These are phyloP conservation scores for Aegithalos caudatus DNA, from an alignment of 2,113 vertebrate species.

Conservation along the genomic window DNA sequence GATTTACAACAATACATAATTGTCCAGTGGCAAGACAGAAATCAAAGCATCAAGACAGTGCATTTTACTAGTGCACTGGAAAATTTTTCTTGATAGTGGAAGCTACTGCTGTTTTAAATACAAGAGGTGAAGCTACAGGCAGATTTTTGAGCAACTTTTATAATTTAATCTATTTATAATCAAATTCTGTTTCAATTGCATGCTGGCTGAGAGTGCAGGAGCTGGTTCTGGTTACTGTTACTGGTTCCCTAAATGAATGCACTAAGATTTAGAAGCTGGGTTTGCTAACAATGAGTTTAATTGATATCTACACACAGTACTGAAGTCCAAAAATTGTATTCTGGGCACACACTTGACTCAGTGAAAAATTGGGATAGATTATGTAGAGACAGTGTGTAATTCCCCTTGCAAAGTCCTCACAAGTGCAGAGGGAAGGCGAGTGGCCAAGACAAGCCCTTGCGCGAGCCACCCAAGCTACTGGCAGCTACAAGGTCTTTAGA, in stretches of 20 bases:
- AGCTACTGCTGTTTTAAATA: neutral
- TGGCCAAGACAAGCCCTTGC: neutral
- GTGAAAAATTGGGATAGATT: constrained; percentile 41
- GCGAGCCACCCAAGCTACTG: neutral
- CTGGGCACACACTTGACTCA: constrained; percentile 17
- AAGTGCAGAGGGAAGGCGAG: neutral
- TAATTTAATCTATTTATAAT: constrained; percentile 36
- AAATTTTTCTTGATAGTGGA: neutral
- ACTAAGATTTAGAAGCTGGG: neutral
- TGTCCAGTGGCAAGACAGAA: neutral
- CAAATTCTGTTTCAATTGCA: neutral
- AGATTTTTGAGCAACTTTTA: neutral
- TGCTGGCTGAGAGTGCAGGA: neutral
- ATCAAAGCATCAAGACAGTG: neutral
- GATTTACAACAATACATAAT: neutral
- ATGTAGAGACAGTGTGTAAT: constrained; percentile 17
- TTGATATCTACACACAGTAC: neutral
- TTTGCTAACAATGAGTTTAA: constrained; percentile 15
- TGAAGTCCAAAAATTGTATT: constrained; percentile 44
- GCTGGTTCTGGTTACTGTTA: constrained; percentile 7
- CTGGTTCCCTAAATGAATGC: constrained; percentile 16
- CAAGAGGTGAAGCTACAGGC: neutral
- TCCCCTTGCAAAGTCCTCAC: constrained; percentile 29
- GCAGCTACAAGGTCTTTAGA: neutral
- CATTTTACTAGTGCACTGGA: neutral